Evolutionary conservation across 2,888 invertebrate species (phyloP).

Genomic region (Pycnomerus fuliginosus): DNA sequence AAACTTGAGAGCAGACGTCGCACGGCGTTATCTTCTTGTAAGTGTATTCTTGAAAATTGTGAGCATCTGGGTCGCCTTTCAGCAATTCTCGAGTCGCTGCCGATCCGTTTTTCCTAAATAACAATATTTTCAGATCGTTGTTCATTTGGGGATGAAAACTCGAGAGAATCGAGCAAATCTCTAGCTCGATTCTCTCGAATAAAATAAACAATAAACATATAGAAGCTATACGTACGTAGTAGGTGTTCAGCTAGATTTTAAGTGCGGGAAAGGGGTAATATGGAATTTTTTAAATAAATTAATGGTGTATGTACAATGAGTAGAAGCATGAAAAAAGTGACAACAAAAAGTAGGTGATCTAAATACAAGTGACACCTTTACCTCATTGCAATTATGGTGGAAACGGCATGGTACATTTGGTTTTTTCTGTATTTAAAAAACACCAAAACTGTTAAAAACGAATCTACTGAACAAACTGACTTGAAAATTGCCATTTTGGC

Average conservation of each 20-base stretch:
- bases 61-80: constrained; percentile 68
- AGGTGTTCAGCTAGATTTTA: constrained; percentile 30
- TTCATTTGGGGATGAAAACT: background rate
- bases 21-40: constrained; percentile 95
- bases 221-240: constrained; percentile 37
- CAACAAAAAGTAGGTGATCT: constrained; percentile 18
- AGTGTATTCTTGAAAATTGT: constrained; percentile 91
- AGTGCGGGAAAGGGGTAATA: constrained; percentile 4
- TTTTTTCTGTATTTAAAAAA: constrained; percentile 65
- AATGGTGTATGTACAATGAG: constrained; percentile 6
- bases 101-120: constrained; percentile 70
- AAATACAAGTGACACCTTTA: constrained; percentile 54
- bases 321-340: constrained; percentile 15
- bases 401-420: constrained; percentile 95
- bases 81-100: constrained; percentile 60
- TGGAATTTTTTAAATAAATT: constrained; percentile 6
- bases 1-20: constrained; percentile 89
- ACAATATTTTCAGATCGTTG: no score
- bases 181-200: no score
- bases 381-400: constrained; percentile 91
- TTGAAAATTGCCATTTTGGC: constrained; percentile 5
- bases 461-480: constrained; percentile 10
- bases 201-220: constrained; percentile 9
- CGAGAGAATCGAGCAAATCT: background rate
- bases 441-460: constrained; percentile 14